phyloP scores from a whole-genome alignment of 1,140 invertebrate species.

The Cepaea nemoralis region DNA sequence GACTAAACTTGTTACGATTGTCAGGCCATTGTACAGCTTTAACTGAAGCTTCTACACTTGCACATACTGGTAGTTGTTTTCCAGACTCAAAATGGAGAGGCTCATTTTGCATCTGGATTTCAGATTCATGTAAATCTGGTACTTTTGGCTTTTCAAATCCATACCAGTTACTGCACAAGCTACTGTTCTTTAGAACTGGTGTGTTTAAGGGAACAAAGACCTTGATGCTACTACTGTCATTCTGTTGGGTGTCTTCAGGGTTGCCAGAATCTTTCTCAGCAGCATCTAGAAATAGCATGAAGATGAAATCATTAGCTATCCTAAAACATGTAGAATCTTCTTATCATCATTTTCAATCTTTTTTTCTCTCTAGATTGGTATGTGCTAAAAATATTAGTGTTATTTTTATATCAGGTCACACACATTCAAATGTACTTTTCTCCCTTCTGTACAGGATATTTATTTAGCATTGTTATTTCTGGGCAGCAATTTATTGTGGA shows the following conservation, averaged over 20 bases:
- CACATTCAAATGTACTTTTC: no score
- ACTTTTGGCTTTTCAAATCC: conserved; percentile 37
- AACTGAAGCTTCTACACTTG: background rate
- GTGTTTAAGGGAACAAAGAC: conserved; percentile 46
- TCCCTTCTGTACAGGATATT: no score
- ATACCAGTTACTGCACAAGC: conserved; percentile 21
- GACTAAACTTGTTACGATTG: background rate
- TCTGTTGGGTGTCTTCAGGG: background rate
- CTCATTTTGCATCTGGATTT: conserved; percentile 45
- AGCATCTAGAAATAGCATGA: background rate
- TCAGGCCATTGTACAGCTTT: background rate
- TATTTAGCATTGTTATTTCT: no score
- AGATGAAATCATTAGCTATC: no score
- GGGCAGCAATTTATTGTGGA: no score
- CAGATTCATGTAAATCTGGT: conserved; percentile 9
- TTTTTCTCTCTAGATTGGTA: no score
- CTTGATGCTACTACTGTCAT: background rate
- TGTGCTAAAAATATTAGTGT: no score
- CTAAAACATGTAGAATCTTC: no score
- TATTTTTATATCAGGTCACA: no score
- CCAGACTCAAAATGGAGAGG: conserved; percentile 45
- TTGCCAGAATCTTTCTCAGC: background rate
- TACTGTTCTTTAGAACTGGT: conserved; percentile 47
- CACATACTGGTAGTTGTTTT: background rate
- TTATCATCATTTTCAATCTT: no score